Percentiles rank a stretch among this genome's conserved stretches.
These are phyloP conservation scores for Corythornis vintsioides DNA, from an alignment of 2,113 vertebrate species.

Conservation along the genomic window DNA sequence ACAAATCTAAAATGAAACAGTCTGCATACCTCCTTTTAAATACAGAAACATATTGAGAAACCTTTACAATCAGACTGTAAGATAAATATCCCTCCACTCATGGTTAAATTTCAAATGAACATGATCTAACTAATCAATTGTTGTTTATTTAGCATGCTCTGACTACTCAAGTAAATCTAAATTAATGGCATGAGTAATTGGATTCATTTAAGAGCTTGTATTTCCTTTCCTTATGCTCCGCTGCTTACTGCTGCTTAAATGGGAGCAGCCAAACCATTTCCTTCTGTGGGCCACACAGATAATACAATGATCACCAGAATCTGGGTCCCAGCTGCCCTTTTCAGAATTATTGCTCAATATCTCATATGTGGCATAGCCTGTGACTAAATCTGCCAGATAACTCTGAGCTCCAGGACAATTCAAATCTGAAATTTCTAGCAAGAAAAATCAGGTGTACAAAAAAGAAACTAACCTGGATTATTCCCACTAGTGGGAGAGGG, in stretches of 20 bases:
- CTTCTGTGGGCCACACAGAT: background rate
- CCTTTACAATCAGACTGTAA: slow-evolving; percentile 11
- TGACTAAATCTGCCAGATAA: background rate
- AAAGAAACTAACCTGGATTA: background rate
- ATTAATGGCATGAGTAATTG: slow-evolving; percentile 62
- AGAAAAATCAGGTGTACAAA: background rate
- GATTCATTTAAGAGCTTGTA: slow-evolving; percentile 48
- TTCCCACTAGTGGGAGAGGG: background rate
- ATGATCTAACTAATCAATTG: slow-evolving; percentile 54
- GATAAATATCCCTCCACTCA: slow-evolving; percentile 40
- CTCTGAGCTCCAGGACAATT: background rate
- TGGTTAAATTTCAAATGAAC: slow-evolving; percentile 55
- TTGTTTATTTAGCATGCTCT: slow-evolving; percentile 53
- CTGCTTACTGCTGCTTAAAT: background rate
- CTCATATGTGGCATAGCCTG: background rate
- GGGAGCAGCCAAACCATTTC: background rate
- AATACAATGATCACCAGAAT: background rate
- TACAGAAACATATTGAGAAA: background rate
- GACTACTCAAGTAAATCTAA: slow-evolving; percentile 58
- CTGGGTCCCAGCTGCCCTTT: background rate
- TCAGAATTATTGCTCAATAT: background rate
- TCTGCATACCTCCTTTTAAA: background rate
- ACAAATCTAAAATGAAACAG: background rate
- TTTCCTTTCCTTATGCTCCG: slow-evolving; percentile 23
- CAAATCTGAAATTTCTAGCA: background rate